Evolutionary conservation across 2,113 vertebrate species (phyloP), one percentile per base, ranked within the genome.

Genomic region (Microcebus lehilahytsara): DNA sequence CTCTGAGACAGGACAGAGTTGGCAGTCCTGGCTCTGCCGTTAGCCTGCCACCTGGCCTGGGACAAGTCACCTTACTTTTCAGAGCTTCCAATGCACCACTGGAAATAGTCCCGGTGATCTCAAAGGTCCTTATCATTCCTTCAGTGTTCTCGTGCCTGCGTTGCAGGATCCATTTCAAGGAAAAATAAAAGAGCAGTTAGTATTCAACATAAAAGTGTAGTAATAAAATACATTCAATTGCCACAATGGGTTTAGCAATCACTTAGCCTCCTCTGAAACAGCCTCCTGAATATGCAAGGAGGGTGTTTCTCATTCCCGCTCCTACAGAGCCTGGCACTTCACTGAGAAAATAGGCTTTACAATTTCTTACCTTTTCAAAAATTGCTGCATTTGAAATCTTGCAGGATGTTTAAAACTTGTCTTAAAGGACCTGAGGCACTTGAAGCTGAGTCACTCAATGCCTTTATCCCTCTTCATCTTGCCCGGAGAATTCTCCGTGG

Each of bases 341-440:
- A 23, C 16, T 6, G 11, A 86, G 56, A 93, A n/a, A 81, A 58
- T 0, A 46, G 30, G 25, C 62, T 83, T 92, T 56, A 42, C 49
- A 32, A 60, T 79, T 66, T 87, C 46, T 20, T 71, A 10, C 42
- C 96, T 90, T 89, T 85, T 32, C 51, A 86, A 84, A 95, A 74
- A 69, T 51, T n/a, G 46, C 42, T 91, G 74, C 67, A 79, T 93
- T 53, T 91, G 72, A 86, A 96, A 93, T 53, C 91, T 72, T 85
- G 32, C 12, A 3, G 42, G 7, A 86, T 89, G 62, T 81, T 89
- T 42, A 69, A 86, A 80, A 66, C 20, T 20, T 81, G 40, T 66
- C 96, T 66, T 42, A 84, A 74, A 95, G 40, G 23, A 74, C n/a
- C 74, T 60, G 51, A 17, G 49, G 67, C 67, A 46, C 60, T 67